Base-by-base conservation (phyloP, 2,113 vertebrate genomes). In the Lagopus muta region DNA sequence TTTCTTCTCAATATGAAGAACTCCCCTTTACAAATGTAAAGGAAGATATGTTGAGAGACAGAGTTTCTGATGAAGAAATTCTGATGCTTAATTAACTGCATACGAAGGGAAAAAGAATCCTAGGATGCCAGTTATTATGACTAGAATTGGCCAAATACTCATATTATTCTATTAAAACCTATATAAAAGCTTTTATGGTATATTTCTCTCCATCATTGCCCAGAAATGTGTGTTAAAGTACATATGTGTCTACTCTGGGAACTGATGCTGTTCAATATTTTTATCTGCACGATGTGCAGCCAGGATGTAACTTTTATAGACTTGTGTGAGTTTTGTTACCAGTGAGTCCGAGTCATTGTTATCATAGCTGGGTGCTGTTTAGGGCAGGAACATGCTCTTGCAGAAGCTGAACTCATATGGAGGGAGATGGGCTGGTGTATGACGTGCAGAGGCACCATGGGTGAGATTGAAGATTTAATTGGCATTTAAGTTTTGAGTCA, bases 341-440 rank as follows among this genome's bases (percentile, higher is more conserved):
- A 40, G 16, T 0, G 3, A 70, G 8, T 15, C 13, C 0, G 11
- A n/a, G 11, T 24, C 0, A 10, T 34, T 54, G 71, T 10, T 14
- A 25, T 15, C 58, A 10, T 30, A 38, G 15, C 60, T 4, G 5
- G 24, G 4, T 28, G 1, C 27, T 74, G 38, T 43, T 18, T 6
- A 42, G 11, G 6, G 11, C 50, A 50, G 54, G 30, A 55, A 13
- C 11, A 1, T 36, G n/a, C 4, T 40, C 4, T 55, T 8, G 0
- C 2, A 6, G 18, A 20, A 48, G 10, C 8, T 50, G 42, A 30
- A 8, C 27, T 55, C 6, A 1, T 3, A 22, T 66, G 20, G 13
- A 42, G 30, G 47, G 40, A 43, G 28, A 5, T 0, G 1, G 6
- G 21, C 18, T 50, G 38, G 11, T 34, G 8, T 28, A 22, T 3